Evolutionary conservation across 2,797 vertebrate species (phyloP), one percentile per base, ranked within the genome.

Genomic region (Cryptoprocta ferox): DNA sequence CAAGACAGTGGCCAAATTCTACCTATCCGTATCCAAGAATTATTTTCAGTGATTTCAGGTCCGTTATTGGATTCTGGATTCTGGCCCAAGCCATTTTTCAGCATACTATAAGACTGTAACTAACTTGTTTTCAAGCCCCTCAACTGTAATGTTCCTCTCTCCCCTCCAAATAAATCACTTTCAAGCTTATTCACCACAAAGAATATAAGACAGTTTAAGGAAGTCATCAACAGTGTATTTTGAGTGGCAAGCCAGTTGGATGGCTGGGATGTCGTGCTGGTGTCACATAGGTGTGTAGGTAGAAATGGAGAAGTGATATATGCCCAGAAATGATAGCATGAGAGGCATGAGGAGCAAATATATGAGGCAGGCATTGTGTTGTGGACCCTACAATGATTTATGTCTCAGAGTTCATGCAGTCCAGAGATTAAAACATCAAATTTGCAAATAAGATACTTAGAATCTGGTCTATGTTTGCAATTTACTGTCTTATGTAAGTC

Each of bases 31-130:
- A 95, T 84, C 39, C 76, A 84, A 89, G 61, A 97, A 97, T 94
- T 90, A 96, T 93, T 95, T 96, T 92, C 42, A 84, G 86, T 85
- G 53, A 96, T 95, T 97, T 93, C 24, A 68, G 83, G 61, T 70
- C 83, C 35, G 73, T 93, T 73, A 89, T 18, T 91, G 81, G 50
- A 90, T 78, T 84, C 90, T 92, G 35, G 65, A 91, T 92, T 92
- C 94, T 87, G 28, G 75, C 59, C 59, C 59, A 76, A 80, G 66
- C n/a, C 12, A 56, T 66, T 89, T 92, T 68, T 97, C 73, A 50
- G 42, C 89, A 80, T 35, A 68, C 61, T 84, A 91, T 87, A 91
- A 80, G 42, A 84, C 50, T 53, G 18, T 53, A 89, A 79, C 63
- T 30, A 84, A 70, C 37, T 79, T 91, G 82, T 80, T 96, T 91